These are phyloP conservation scores for Hippocampus comes DNA, from an alignment of 2,113 vertebrate genomes.

Conservation along the genomic window DNA sequence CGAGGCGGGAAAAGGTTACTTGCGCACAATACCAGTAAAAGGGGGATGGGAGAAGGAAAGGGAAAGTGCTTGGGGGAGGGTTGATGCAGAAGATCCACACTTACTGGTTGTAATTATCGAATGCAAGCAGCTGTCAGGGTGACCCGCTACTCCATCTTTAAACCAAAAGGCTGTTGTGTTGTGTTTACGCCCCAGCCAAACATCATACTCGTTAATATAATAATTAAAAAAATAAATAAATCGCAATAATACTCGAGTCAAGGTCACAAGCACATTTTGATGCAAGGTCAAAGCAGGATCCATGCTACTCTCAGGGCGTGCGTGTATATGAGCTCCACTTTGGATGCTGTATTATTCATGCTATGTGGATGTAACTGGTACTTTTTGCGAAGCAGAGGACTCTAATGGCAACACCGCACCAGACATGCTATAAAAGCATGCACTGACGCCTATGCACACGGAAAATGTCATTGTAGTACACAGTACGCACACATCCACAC, in stretches of 20 bases:
- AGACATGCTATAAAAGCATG: slow-evolving; percentile 21
- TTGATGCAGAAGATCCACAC: slow-evolving; percentile 17
- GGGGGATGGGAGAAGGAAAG: slow-evolving; percentile 9
- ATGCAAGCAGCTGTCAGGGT: slow-evolving; percentile 10
- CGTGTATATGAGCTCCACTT: slow-evolving; percentile 4
- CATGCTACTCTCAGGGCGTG: background rate
- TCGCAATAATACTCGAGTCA: slow-evolving; percentile 23
- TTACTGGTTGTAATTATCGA: slow-evolving; percentile 9
- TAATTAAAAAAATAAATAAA: too few relatives aligned
- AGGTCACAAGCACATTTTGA: slow-evolving; percentile 27
- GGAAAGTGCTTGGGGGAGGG: slow-evolving; percentile 39
- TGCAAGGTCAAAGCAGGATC: background rate
- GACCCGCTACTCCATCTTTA: slow-evolving; percentile 3
- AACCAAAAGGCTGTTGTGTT: background rate
- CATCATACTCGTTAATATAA: background rate
- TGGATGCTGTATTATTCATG: slow-evolving; percentile 43
- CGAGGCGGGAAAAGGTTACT: slow-evolving; percentile 7
- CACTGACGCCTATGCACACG: slow-evolving; percentile 6
- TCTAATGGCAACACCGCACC: slow-evolving; percentile 12
- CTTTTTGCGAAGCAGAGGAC: slow-evolving; percentile 25
- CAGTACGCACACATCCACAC: too few relatives aligned
- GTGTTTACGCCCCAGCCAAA: background rate
- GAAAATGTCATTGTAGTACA: slow-evolving; percentile 13
- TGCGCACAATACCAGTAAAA: slow-evolving; percentile 7
- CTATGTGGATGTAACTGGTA: slow-evolving; percentile 17